Evolutionary conservation across 2,888 invertebrate genomes (phyloP).

Genomic region (Trissolcus japonicus): DNA sequence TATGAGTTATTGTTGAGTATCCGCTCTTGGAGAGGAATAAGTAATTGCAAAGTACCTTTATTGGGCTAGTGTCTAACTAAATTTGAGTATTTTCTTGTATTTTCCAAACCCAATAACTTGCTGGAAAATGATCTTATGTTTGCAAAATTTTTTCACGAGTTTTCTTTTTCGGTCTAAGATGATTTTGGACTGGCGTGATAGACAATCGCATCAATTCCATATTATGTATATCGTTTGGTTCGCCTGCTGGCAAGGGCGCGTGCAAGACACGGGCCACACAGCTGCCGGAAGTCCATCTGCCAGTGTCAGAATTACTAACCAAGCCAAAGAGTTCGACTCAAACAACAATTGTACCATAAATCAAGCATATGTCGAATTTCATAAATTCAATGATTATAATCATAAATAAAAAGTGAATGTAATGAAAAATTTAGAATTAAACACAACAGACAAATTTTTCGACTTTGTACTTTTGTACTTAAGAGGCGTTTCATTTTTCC

Average conservation of each 20-base stretch:
- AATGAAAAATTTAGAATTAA: too few relatives aligned
- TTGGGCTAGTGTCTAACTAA: slow-evolving; percentile 35
- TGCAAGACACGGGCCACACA: slow-evolving; percentile 70
- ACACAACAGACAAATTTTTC: too few relatives aligned
- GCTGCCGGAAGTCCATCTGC: slow-evolving; percentile 75
- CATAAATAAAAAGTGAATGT: too few relatives aligned
- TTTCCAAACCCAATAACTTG: background rate
- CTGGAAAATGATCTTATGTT: background rate
- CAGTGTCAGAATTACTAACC: slow-evolving; percentile 68
- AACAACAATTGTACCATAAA: slow-evolving; percentile 31
- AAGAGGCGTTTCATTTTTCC: too few relatives aligned
- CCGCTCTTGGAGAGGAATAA: slow-evolving; percentile 16
- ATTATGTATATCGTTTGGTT: slow-evolving; percentile 57
- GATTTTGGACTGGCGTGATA: slow-evolving; percentile 53
- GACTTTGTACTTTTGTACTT: too few relatives aligned
- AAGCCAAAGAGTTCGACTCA: slow-evolving; percentile 60
- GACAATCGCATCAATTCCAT: slow-evolving; percentile 61
- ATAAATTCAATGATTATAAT: slow-evolving; percentile 1
- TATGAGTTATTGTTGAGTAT: slow-evolving; percentile 28
- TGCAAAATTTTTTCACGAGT: too few relatives aligned
- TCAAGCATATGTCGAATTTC: slow-evolving; percentile 23
- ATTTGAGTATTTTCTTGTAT: background rate
- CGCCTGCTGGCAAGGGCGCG: slow-evolving; percentile 65
- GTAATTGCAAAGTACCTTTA: slow-evolving; percentile 14
- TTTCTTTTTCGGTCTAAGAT: too few relatives aligned